These are phyloP conservation scores for Meles meles DNA, from an alignment of 2,113 vertebrate genomes.

Conservation along the genomic window DNA sequence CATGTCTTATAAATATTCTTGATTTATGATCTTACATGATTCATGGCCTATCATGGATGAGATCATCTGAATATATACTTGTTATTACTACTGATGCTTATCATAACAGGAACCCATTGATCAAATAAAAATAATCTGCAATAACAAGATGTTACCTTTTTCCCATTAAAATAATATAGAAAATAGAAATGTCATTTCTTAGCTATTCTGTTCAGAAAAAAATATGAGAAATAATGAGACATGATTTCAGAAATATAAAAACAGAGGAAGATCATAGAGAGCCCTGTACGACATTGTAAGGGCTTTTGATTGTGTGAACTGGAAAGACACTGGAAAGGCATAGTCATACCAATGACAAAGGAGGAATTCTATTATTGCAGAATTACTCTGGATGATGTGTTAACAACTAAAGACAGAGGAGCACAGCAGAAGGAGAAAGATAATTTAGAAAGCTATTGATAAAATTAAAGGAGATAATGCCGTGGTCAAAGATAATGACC, in stretches of 20 bases:
- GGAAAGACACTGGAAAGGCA: neutral
- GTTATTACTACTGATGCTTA: neutral
- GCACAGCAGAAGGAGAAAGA: neutral
- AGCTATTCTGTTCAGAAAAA: neutral
- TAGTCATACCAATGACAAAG: neutral
- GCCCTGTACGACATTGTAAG: neutral
- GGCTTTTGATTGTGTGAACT: neutral
- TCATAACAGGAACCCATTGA: neutral
- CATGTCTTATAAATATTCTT: neutral
- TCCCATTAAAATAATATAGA: neutral
- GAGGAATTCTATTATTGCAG: neutral
- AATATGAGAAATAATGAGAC: neutral
- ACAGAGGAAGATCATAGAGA: neutral
- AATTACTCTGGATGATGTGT: neutral
- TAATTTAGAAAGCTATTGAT: neutral
- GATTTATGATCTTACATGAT: neutral
- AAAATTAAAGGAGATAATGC: neutral
- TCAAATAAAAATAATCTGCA: neutral
- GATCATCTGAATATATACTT: neutral
- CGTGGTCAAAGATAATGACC: neutral
- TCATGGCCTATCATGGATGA: neutral
- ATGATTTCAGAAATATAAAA: neutral
- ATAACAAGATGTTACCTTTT: neutral
- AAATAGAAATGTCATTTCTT: neutral
- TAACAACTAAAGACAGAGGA: neutral